Evolutionary conservation across 2,113 vertebrate species (phyloP).

Genomic region (Thunnus thynnus): DNA sequence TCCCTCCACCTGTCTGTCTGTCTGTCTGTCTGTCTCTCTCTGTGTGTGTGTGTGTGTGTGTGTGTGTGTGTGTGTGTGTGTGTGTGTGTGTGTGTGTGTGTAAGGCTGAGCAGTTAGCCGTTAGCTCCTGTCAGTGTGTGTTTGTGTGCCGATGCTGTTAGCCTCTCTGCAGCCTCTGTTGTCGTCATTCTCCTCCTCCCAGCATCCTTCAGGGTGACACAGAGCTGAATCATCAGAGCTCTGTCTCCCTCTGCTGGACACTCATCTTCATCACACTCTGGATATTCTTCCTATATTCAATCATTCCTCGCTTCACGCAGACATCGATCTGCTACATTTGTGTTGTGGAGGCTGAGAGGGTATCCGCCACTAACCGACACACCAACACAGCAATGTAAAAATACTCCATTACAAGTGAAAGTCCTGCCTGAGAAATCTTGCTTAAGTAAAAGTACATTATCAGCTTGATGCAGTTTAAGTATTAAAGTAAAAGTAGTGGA

Average conservation of each 20-base stretch:
- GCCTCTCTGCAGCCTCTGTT: slow-evolving; percentile 73
- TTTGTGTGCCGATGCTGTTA: slow-evolving; percentile 60
- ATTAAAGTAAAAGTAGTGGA: too few relatives aligned
- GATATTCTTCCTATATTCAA: too few relatives aligned
- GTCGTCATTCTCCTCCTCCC: slow-evolving; percentile 64
- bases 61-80: neutral
- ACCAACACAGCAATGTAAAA: too few relatives aligned
- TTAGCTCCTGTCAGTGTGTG: slow-evolving; percentile 27
- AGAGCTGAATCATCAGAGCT: neutral
- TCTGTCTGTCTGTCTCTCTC: neutral
- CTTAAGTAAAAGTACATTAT: too few relatives aligned
- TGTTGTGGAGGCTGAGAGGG: too few relatives aligned
- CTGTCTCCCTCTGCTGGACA: slow-evolving; percentile 63
- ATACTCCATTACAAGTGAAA: too few relatives aligned
- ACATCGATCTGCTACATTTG: too few relatives aligned
- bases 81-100: neutral
- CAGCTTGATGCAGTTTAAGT: too few relatives aligned
- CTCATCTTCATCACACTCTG: neutral
- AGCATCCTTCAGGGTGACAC: slow-evolving; percentile 56
- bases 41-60: neutral
- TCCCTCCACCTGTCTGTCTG: slow-evolving; percentile 3
- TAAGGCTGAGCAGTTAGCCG: neutral
- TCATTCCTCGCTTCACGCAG: too few relatives aligned
- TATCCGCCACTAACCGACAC: too few relatives aligned
- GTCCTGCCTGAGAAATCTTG: too few relatives aligned